Percentiles rank a stretch among this genome's conserved stretches.
These are phyloP conservation scores for Hemiscyllium ocellatum DNA, from an alignment of 2,113 vertebrate species.

Conservation along the genomic window DNA sequence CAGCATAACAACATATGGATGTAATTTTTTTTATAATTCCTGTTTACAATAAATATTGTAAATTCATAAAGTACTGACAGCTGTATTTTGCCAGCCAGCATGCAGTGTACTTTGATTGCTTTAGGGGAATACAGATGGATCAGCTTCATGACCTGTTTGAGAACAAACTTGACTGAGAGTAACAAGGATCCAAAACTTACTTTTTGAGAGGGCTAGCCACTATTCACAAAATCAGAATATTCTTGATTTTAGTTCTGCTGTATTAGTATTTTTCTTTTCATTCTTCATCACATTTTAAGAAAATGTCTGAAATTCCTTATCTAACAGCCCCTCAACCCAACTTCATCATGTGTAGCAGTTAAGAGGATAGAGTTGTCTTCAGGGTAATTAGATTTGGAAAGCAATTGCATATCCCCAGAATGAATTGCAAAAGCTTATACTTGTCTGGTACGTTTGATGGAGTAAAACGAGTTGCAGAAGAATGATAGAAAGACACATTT, in stretches of 20 bases:
- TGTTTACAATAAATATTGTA: conserved; percentile 8
- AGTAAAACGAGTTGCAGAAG: background rate
- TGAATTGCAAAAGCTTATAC: background rate
- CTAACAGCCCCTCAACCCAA: background rate
- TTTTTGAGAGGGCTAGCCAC: background rate
- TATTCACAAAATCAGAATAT: background rate
- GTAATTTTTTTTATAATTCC: background rate
- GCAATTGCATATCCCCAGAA: background rate
- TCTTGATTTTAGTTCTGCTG: background rate
- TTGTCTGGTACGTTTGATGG: background rate
- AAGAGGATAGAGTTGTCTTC: background rate
- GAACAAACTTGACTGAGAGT: background rate
- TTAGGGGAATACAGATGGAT: background rate
- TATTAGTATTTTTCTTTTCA: background rate
- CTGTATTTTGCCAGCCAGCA: background rate
- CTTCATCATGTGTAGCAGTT: background rate
- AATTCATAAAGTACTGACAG: background rate
- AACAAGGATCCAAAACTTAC: background rate
- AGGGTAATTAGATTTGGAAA: background rate
- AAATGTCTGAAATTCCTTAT: background rate
- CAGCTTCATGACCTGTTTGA: background rate
- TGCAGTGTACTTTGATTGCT: background rate
- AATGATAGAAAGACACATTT: background rate
- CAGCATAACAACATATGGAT: background rate
- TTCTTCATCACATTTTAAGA: background rate